Evolutionary conservation across 2,113 vertebrate genomes (phyloP).

Genomic region (Oceanodroma tethys): DNA sequence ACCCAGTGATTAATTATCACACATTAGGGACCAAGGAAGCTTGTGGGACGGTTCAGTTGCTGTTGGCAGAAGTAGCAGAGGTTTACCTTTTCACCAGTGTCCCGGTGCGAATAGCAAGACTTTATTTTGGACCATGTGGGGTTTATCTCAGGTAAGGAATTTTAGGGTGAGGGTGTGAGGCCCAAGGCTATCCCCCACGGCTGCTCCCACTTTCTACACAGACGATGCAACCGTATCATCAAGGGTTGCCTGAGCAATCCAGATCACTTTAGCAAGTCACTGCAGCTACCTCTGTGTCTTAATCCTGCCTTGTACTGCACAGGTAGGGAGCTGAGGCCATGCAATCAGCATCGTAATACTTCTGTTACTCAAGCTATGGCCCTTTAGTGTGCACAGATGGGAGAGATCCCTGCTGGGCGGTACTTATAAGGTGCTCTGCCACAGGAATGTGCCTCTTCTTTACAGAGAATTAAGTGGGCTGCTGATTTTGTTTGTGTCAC

Average conservation of each 20-base stretch:
- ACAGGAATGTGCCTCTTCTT: background rate
- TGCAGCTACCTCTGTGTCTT: background rate
- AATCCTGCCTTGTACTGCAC: background rate
- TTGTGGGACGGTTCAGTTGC: slow-evolving; percentile 6
- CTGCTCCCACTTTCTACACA: background rate
- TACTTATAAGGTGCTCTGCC: background rate
- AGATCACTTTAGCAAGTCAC: background rate
- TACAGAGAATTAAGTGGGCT: background rate
- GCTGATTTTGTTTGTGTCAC: slow-evolving; percentile 1
- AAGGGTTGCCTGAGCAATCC: background rate
- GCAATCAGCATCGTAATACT: background rate
- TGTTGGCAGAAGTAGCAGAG: background rate
- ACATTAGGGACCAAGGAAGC: slow-evolving; percentile 46
- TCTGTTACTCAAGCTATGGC: slow-evolving; percentile 1
- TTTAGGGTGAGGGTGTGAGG: background rate
- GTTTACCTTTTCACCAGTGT: background rate
- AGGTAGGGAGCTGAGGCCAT: background rate
- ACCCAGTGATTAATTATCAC: slow-evolving; percentile 54
- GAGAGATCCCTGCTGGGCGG: background rate
- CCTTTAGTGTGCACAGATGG: slow-evolving; percentile 11
- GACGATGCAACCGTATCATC: background rate
- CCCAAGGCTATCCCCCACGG: background rate
- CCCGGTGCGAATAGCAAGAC: background rate
- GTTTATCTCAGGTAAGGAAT: background rate
- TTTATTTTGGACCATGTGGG: background rate